phyloP scores from a whole-genome alignment of 2,113 vertebrate genomes.

The Lipophrys pholis region DNA sequence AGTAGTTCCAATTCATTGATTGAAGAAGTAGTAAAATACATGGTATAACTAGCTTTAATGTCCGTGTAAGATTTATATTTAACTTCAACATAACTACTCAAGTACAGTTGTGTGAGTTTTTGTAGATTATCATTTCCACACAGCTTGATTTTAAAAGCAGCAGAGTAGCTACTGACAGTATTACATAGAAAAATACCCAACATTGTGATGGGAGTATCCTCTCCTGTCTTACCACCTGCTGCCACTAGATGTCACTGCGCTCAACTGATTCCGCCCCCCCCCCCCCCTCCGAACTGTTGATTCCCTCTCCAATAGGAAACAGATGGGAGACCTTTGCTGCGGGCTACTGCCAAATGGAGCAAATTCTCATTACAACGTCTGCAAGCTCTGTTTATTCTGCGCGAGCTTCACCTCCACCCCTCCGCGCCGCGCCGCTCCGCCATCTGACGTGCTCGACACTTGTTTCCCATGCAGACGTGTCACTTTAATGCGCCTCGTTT shows the following conservation, averaged over 20 bases:
- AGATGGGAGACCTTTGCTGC: conserved; percentile 67
- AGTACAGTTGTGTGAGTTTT: too few relatives aligned
- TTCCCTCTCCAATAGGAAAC: conserved; percentile 44
- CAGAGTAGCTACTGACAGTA: too few relatives aligned
- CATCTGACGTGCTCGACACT: conserved; percentile 61
- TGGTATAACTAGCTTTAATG: too few relatives aligned
- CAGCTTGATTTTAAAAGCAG: too few relatives aligned
- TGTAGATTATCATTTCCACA: too few relatives aligned
- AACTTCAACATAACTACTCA: too few relatives aligned
- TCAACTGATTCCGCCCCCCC: conserved; percentile 25
- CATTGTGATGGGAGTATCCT: not conserved
- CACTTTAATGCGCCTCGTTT: conserved; percentile 51
- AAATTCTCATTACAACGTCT: conserved; percentile 77
- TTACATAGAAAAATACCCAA: too few relatives aligned
- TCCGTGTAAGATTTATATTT: too few relatives aligned
- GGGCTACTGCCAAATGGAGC: conserved; percentile 64
- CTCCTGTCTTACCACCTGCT: conserved; percentile 33
- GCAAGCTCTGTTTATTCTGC: conserved; percentile 75
- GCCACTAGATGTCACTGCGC: conserved; percentile 81
- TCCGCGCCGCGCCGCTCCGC: conserved; percentile 22
- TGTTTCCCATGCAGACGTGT: conserved; percentile 64
- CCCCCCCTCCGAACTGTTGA: conserved; percentile 44
- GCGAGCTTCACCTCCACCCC: conserved; percentile 58
- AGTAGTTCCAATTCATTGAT: too few relatives aligned
- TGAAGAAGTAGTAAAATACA: too few relatives aligned